Evolutionary conservation across 2,113 vertebrate genomes (phyloP).

Genomic region (Percopsis transmontana): DNA sequence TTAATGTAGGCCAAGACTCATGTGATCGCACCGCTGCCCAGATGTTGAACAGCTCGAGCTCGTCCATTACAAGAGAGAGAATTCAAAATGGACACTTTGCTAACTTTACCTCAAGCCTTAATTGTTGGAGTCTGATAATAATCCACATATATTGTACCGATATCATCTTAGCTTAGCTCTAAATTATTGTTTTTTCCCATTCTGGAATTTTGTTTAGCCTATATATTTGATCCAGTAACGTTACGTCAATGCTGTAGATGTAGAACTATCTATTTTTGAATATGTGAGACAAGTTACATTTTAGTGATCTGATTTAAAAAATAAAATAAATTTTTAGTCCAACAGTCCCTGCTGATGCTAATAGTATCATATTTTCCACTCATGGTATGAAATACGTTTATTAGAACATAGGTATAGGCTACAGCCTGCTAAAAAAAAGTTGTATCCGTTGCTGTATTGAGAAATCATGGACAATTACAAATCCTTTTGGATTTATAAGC

Average conservation of each 20-base stretch:
- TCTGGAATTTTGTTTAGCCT: background rate
- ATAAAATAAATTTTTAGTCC: background rate
- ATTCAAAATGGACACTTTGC: constrained; percentile 71
- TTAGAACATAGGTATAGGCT: too few relatives aligned
- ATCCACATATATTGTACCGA: background rate
- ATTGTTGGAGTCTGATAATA: background rate
- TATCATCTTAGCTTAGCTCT: background rate
- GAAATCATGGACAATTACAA: background rate
- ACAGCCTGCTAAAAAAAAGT: background rate
- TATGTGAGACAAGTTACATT: too few relatives aligned
- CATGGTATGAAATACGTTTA: background rate
- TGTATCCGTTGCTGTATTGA: background rate
- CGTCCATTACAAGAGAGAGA: constrained; percentile 27
- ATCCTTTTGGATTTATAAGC: background rate
- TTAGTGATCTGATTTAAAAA: too few relatives aligned
- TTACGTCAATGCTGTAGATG: background rate
- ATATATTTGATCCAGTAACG: background rate
- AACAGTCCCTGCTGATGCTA: background rate
- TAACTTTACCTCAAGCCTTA: constrained; percentile 5
- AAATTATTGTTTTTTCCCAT: background rate
- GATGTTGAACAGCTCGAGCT: constrained; percentile 60
- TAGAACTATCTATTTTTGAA: too few relatives aligned
- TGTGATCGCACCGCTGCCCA: constrained; percentile 62
- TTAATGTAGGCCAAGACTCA: background rate
- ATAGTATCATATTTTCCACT: background rate